phyloP scores from a whole-genome alignment of 2,113 vertebrate genomes.

The Phylloscopus whistleri region DNA sequence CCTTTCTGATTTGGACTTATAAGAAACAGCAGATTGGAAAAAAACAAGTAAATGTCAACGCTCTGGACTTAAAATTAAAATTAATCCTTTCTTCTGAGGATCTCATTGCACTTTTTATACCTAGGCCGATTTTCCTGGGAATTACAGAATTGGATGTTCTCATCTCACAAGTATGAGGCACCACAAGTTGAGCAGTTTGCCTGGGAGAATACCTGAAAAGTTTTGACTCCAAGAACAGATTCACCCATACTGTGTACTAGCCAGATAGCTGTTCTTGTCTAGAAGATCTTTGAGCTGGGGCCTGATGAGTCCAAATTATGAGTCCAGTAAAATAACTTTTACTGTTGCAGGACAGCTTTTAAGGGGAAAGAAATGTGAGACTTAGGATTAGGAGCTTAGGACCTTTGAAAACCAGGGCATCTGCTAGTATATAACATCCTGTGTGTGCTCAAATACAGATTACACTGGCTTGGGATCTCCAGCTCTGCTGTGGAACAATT shows the following conservation, averaged over 20 bases:
- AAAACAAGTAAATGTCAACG: conserved; percentile 54
- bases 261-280: neutral
- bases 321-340: neutral
- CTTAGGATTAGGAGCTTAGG: neutral
- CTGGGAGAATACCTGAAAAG: neutral
- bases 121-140: neutral
- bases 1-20: conserved; percentile 14
- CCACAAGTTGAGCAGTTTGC: neutral
- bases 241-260: neutral
- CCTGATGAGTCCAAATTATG: neutral
- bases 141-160: neutral
- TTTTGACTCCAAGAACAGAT: neutral
- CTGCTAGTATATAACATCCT: neutral
- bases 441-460: neutral
- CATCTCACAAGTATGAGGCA: neutral
- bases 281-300: neutral
- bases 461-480: neutral
- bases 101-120: neutral
- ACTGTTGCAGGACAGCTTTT: neutral
- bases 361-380: neutral
- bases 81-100: neutral
- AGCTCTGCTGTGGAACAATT: neutral
- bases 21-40: conserved; percentile 51
- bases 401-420: neutral
- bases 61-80: conserved; percentile 37